phyloP scores from a whole-genome alignment of 2,113 vertebrate species.

The Pelecanus crispus region DNA sequence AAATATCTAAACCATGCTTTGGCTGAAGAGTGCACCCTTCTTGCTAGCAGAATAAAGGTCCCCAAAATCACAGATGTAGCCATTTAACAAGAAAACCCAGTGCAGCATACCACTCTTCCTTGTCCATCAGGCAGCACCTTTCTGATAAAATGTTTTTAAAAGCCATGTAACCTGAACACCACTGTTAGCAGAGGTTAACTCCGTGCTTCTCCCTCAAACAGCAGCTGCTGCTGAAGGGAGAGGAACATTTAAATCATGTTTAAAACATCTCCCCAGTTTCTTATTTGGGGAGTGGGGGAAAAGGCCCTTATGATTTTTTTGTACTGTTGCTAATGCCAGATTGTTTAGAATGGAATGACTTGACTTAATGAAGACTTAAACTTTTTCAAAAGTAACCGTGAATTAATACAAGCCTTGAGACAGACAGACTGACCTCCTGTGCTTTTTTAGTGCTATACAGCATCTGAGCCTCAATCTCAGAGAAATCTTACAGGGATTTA shows the following conservation, averaged over 20 bases:
- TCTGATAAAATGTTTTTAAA: constrained; percentile 1
- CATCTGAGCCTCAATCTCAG: constrained; percentile 62
- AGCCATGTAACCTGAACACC: not conserved
- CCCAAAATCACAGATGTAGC: not conserved
- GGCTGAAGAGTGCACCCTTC: not conserved
- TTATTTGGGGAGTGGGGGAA: not conserved
- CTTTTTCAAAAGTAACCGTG: constrained; percentile 19
- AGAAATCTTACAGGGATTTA: constrained; percentile 75
- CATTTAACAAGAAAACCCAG: not conserved
- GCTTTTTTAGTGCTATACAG: constrained; percentile 74
- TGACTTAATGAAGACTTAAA: constrained; percentile 21
- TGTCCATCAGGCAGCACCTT: not conserved
- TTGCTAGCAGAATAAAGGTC: not conserved
- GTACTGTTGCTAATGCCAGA: not conserved
- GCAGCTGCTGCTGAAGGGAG: constrained; percentile 7
- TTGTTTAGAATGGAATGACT: constrained; percentile 32
- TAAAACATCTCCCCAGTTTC: constrained; percentile 28
- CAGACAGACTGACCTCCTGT: constrained; percentile 70
- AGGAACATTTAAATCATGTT: not conserved
- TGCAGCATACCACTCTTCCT: not conserved
- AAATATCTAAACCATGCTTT: not conserved
- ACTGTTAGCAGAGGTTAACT: not conserved
- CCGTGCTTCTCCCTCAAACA: not conserved
- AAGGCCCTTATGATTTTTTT: not conserved
- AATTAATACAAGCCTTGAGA: constrained; percentile 62